These are phyloP conservation scores for Chascanopsetta lugubris DNA, from an alignment of 2,113 vertebrate species.

Conservation along the genomic window DNA sequence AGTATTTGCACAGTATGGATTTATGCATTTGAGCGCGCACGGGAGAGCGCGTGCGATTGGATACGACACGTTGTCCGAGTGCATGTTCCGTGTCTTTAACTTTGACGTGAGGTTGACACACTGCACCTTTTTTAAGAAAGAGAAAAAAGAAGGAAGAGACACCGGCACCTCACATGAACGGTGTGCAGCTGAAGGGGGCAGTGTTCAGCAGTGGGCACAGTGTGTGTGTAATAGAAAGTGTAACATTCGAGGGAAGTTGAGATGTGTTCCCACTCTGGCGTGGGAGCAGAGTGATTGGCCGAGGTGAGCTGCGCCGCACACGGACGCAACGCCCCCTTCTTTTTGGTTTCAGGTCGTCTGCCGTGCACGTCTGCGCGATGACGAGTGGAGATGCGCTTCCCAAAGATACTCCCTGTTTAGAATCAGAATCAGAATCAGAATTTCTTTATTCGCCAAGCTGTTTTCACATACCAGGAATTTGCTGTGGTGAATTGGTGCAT, in stretches of 20 bases:
- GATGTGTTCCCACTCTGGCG: not conserved
- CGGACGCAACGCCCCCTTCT: slow-evolving; percentile 15
- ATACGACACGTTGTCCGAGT: slow-evolving; percentile 8
- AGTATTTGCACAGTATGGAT: slow-evolving; percentile 2
- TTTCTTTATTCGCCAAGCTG: no score
- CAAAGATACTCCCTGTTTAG: no score
- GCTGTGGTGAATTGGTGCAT: no score
- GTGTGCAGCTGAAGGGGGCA: slow-evolving; percentile 5
- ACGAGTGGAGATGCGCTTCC: slow-evolving; percentile 27
- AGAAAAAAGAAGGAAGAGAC: not conserved
- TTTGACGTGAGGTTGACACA: no score
- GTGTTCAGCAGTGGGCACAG: slow-evolving; percentile 1
- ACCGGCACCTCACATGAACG: not conserved
- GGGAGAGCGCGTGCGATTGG: slow-evolving; percentile 1
- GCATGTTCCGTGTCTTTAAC: slow-evolving; percentile 10
- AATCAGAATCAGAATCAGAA: no score
- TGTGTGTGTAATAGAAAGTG: slow-evolving; percentile 19
- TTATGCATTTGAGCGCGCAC: not conserved
- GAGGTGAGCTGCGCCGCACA: slow-evolving; percentile 35
- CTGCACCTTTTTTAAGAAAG: no score
- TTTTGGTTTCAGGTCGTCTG: not conserved
- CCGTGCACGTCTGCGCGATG: slow-evolving; percentile 3
- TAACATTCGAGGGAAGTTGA: slow-evolving; percentile 6
- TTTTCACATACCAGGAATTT: no score
- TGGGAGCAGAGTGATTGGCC: slow-evolving; percentile 14